phyloP scores from a whole-genome alignment of 2,797 vertebrate genomes.

The Gila robusta region DNA sequence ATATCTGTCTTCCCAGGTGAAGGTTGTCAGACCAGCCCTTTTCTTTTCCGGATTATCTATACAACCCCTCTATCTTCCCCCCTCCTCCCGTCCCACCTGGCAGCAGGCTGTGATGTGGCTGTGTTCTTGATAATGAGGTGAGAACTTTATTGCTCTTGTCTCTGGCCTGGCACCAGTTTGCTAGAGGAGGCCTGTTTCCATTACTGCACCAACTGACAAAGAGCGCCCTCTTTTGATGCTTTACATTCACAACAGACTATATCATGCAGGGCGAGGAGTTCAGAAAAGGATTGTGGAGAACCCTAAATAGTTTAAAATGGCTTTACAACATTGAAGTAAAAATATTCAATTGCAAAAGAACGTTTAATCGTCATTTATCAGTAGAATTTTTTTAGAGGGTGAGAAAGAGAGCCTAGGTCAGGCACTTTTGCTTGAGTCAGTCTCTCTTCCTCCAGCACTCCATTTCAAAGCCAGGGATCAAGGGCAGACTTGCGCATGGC shows the following conservation, averaged over 20 bases:
- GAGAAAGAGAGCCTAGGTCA: constrained; percentile 8
- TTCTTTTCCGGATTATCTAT: constrained; percentile 56
- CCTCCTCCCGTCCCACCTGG: constrained; percentile 65
- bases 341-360: neutral
- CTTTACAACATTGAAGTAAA: neutral
- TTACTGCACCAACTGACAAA: constrained; percentile 61
- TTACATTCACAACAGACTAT: neutral
- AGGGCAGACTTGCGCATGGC: constrained; percentile 81
- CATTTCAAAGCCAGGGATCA: constrained; percentile 86
- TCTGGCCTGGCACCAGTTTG: constrained; percentile 77
- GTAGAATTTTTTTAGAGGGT: neutral
- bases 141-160: constrained; percentile 80
- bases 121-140: constrained; percentile 83
- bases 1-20: constrained; percentile 58
- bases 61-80: constrained; percentile 62
- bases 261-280: neutral
- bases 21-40: constrained; percentile 68
- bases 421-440: constrained; percentile 20
- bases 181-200: constrained; percentile 39
- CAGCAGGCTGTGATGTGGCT: constrained; percentile 80
- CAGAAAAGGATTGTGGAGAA: neutral
- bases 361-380: neutral
- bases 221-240: constrained; percentile 79
- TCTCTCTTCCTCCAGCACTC: constrained; percentile 62
- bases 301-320: neutral